phyloP scores from a whole-genome alignment of 2,888 invertebrate genomes.

The Himalopsyche tibetana region DNA sequence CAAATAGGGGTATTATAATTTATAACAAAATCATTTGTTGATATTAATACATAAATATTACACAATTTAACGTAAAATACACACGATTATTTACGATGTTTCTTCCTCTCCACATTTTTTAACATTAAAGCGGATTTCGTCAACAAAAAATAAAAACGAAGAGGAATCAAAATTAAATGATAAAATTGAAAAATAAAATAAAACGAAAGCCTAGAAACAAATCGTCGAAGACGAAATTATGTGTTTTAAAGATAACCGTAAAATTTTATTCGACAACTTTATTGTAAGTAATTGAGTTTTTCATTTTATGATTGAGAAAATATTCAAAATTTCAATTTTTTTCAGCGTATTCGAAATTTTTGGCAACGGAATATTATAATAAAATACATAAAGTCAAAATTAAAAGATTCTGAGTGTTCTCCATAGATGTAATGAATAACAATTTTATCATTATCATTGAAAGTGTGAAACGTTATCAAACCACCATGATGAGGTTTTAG shows the following conservation, averaged over 20 bases:
- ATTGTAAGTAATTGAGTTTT: slow-evolving; percentile 26
- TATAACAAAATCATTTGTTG: too few species aligned
- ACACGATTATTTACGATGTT: background rate
- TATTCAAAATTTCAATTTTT: background rate
- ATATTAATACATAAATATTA: too few species aligned
- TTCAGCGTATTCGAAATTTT: background rate
- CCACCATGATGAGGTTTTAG: too few species aligned
- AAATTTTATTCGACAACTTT: slow-evolving; percentile 26
- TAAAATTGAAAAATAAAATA: slow-evolving; percentile 15
- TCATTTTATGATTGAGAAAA: slow-evolving; percentile 17
- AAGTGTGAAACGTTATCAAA: too few species aligned
- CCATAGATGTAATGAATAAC: too few species aligned
- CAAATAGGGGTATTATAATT: too few species aligned
- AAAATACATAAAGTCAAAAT: too few species aligned
- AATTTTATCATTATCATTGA: too few species aligned
- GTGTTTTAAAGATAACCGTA: slow-evolving; percentile 34
- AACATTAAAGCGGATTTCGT: slow-evolving; percentile 44
- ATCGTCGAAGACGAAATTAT: slow-evolving; percentile 8
- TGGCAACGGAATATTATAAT: too few species aligned
- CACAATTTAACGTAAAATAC: background rate
- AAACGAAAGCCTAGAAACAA: background rate
- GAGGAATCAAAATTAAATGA: slow-evolving; percentile 19
- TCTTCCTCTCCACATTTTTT: background rate
- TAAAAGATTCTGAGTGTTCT: too few species aligned
- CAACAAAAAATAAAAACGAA: slow-evolving; percentile 24